Conservation (phyloP, 2,888 invertebrate genomes). For the Tholera decimalis region DNA sequence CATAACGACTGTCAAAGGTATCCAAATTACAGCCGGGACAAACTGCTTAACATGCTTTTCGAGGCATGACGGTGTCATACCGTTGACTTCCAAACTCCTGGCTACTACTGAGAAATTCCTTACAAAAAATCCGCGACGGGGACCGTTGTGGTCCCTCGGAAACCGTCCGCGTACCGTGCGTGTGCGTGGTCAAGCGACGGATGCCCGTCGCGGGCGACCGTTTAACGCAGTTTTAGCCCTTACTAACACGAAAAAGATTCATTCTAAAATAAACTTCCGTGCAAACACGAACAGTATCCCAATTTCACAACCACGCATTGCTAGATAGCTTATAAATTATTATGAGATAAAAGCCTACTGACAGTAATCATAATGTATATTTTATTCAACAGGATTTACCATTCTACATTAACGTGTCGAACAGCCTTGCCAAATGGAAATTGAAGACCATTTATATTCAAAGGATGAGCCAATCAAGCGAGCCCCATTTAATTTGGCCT, state of each 20-base stretch:
- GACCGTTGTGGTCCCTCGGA: too few relatives aligned
- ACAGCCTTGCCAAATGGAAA: conserved; percentile 27
- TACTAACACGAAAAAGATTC: neutral
- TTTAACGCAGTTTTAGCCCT: neutral
- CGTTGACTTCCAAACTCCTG: too few relatives aligned
- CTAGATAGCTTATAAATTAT: conserved; percentile 6
- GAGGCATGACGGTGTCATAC: too few relatives aligned
- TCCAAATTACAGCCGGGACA: too few relatives aligned
- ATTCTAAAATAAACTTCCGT: neutral
- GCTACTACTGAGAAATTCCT: too few relatives aligned
- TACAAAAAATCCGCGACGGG: too few relatives aligned
- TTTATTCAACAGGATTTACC: conserved; percentile 45
- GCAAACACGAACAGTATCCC: neutral
- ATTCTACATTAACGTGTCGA: conserved; percentile 29
- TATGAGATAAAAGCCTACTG: neutral
- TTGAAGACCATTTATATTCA: conserved; percentile 73
- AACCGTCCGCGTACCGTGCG: too few relatives aligned
- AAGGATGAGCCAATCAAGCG: conserved; percentile 71
- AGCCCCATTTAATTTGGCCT: conserved; percentile 74
- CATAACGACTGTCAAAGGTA: too few relatives aligned
- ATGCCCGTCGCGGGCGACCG: too few relatives aligned
- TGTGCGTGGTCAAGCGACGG: neutral
- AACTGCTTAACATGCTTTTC: too few relatives aligned
- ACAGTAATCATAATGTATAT: conserved; percentile 38
- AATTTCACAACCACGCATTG: neutral